Evolutionary conservation across 2,797 vertebrate genomes (phyloP).

Genomic region (Myotis vivesi): DNA sequence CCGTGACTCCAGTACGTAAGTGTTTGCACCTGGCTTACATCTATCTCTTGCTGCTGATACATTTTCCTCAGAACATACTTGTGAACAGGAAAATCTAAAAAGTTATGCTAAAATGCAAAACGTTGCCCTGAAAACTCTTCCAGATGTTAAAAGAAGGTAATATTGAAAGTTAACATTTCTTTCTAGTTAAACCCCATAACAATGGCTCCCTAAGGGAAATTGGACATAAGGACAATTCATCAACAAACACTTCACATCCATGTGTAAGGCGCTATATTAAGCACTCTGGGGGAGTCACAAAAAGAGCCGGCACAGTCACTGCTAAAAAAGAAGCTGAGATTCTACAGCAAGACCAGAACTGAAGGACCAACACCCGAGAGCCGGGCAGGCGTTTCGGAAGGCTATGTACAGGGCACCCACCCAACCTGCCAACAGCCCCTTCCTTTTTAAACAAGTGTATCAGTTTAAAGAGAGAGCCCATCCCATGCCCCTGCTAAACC

Average conservation of each 20-base stretch:
- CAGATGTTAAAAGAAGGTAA: neutral
- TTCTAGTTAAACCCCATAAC: neutral
- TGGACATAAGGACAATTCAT: conserved; percentile 24
- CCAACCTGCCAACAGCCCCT: neutral
- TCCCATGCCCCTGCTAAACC: neutral
- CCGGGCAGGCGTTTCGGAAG: fast-evolving
- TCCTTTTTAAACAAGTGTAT: neutral
- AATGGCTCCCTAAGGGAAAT: neutral
- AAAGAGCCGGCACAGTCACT: neutral
- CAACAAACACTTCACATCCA: neutral
- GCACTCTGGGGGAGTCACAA: conserved; percentile 26
- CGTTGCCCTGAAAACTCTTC: neutral
- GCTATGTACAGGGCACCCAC: fast-evolving
- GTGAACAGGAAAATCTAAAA: neutral
- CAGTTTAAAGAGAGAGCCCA: neutral
- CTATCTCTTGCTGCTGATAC: neutral
- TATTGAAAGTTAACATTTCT: neutral
- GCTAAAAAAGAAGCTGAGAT: neutral
- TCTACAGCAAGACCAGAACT: neutral
- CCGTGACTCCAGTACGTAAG: neutral
- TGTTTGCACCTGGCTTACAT: neutral
- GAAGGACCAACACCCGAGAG: neutral
- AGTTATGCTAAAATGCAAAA: neutral
- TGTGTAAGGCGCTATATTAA: neutral
- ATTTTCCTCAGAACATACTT: neutral